Conservation (phyloP, 2,113 vertebrate genomes). For the Oreocharis arfaki region DNA sequence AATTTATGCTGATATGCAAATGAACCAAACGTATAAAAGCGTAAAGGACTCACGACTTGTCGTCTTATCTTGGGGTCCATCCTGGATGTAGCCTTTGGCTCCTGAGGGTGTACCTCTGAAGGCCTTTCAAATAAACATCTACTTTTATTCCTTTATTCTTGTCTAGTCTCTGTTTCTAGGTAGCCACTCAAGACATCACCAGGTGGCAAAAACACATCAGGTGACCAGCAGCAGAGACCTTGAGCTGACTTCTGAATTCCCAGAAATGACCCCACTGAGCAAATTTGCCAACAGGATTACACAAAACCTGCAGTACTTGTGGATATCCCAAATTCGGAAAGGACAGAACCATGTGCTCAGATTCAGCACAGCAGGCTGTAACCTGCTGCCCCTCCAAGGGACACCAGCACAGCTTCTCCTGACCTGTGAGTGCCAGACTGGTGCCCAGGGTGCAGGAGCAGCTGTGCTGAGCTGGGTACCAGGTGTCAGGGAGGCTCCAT, state of each 20-base stretch:
- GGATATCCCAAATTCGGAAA: not conserved
- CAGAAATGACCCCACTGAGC: accelerated
- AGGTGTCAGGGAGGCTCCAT: not conserved
- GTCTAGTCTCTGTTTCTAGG: too few relatives aligned
- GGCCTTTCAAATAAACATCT: too few relatives aligned
- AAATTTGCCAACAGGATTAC: not conserved
- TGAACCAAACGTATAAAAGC: too few relatives aligned
- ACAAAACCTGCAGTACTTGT: not conserved
- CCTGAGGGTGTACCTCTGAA: too few relatives aligned
- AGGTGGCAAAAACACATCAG: not conserved
- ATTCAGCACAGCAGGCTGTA: not conserved
- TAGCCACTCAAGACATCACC: too few relatives aligned
- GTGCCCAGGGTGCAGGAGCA: not conserved
- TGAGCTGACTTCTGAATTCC: not conserved
- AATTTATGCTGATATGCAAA: too few relatives aligned
- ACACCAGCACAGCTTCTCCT: not conserved
- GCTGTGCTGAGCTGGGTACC: not conserved
- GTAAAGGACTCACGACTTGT: too few relatives aligned
- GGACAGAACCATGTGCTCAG: not conserved
- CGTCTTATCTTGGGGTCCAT: too few relatives aligned
- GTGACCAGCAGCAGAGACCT: not conserved
- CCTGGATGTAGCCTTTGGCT: too few relatives aligned
- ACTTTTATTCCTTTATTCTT: too few relatives aligned
- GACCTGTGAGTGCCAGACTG: not conserved
- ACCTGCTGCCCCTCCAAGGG: not conserved